These are phyloP conservation scores for Exaiptasia diaphana DNA, from an alignment of 64 coral and sea anemone species.

Conservation along the genomic window DNA sequence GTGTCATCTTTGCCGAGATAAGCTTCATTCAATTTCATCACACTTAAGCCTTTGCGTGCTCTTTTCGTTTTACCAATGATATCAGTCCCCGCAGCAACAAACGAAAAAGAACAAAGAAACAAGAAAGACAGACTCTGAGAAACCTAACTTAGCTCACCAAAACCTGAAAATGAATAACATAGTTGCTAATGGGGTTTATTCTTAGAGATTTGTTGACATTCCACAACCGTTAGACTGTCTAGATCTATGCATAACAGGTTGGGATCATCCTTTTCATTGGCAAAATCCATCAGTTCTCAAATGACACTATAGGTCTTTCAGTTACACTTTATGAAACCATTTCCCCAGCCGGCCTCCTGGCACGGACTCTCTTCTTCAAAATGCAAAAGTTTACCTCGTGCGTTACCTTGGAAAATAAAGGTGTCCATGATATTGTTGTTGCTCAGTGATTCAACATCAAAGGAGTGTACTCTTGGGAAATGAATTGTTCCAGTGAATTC, in stretches of 20 bases:
- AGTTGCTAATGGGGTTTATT: too few relatives aligned
- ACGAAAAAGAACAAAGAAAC: slow-evolving; percentile 14
- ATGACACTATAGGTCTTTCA: background rate
- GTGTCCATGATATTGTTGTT: slow-evolving; percentile 8
- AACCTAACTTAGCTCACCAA: slow-evolving; percentile 2
- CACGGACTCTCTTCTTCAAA: background rate
- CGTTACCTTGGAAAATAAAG: slow-evolving; percentile 21
- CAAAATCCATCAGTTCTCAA: background rate
- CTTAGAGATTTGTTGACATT: background rate
- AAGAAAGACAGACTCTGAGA: background rate
- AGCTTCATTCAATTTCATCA: background rate
- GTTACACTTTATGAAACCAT: background rate
- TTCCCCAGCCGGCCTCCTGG: slow-evolving; percentile 10
- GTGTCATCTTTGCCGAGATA: background rate
- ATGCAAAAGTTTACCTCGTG: background rate
- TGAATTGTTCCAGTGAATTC: background rate
- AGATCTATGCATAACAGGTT: background rate
- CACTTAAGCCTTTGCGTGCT: background rate
- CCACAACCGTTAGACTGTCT: too few relatives aligned
- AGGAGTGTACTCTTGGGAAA: background rate
- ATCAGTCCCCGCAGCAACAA: background rate
- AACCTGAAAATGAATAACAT: background rate
- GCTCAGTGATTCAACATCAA: too few relatives aligned
- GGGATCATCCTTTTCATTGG: background rate
- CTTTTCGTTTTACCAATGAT: slow-evolving; percentile 3